Evolutionary conservation across 2,113 vertebrate species (phyloP), one percentile per base, ranked within the genome.

Genomic region (Mohoua ochrocephala): DNA sequence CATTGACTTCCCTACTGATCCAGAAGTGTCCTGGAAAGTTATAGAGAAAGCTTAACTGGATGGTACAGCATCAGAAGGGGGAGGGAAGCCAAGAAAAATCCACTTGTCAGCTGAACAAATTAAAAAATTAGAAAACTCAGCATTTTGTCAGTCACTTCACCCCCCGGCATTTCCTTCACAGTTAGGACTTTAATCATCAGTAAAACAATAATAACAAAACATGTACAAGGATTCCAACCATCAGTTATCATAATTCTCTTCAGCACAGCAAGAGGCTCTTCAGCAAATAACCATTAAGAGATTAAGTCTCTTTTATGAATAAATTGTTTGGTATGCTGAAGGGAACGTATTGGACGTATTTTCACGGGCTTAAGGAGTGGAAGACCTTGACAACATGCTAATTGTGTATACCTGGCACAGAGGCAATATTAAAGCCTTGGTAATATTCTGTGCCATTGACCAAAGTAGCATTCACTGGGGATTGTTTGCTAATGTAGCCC

Each of bases 121-220:
- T 41, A 57, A 91, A 92, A 82, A 77, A 84, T n/a, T 18, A 67
- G n/a, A 83, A 84, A 65, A 73, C 30, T 86, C 89, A 74, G 45
- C 52, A n/a, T 92, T 91, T 93, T 93, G 53, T 76, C 63, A 84
- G 65, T 92, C 52, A 65, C 57, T 91, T 37, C 83, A 53, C 41
- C 75, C 56, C 50, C 39, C 1, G 2, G 21, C n/a, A 84, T 64
- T 95, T 95, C 60, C 74, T 93, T 95, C 93, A 83, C 5, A 22
- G 27, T 30, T 87, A 87, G 85, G 81, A 78, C 92, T 91, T 93
- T 75, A 94, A 93, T 97, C 85, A 85, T 91, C 84, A 67, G 60
- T 89, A 97, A 96, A 97, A 97, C 75, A 93, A n/a, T 89, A 96
- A 50, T 87, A 95, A 86, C 93, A 96, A 96, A 97, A 91, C 78